phyloP scores from a whole-genome alignment of 2,888 invertebrate genomes.

The Epicampocera succincta region DNA sequence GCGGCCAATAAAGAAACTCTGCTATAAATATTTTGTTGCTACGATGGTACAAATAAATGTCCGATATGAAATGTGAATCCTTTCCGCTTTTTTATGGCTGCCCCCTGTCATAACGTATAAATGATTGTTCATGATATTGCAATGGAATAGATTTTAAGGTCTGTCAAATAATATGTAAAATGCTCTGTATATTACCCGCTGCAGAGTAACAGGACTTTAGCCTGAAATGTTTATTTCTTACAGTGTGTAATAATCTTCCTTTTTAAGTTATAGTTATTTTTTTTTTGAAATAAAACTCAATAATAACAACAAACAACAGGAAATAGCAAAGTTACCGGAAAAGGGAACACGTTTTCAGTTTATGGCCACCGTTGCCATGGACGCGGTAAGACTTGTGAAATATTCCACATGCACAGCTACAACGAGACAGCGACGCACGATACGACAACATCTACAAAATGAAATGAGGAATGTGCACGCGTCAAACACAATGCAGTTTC shows the following conservation, averaged over 20 bases:
- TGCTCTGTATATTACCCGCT: too few species aligned
- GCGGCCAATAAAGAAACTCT: too few species aligned
- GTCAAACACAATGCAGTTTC: constrained; percentile 66
- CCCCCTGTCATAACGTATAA: too few species aligned
- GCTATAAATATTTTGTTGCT: too few species aligned
- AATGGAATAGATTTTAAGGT: too few species aligned
- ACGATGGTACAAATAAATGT: too few species aligned
- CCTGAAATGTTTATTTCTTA: too few species aligned
- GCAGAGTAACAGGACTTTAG: too few species aligned
- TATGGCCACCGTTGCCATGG: constrained; percentile 59
- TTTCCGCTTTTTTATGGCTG: too few species aligned
- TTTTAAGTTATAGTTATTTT: constrained; percentile 5
- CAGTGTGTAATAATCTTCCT: constrained; percentile 15
- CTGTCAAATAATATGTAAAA: too few species aligned
- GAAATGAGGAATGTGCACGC: constrained; percentile 63
- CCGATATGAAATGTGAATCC: too few species aligned
- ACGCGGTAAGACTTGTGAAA: constrained; percentile 40
- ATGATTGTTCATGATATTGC: too few species aligned
- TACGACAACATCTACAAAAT: constrained; percentile 38
- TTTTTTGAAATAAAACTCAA: constrained; percentile 28
- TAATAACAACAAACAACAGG: constrained; percentile 59
- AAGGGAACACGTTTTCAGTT: constrained; percentile 56
- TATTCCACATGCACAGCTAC: not conserved
- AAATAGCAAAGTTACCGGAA: constrained; percentile 58
- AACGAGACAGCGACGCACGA: not conserved